Conservation (phyloP, 2,888 invertebrate species). For the Tanytarsus gracilentus region DNA sequence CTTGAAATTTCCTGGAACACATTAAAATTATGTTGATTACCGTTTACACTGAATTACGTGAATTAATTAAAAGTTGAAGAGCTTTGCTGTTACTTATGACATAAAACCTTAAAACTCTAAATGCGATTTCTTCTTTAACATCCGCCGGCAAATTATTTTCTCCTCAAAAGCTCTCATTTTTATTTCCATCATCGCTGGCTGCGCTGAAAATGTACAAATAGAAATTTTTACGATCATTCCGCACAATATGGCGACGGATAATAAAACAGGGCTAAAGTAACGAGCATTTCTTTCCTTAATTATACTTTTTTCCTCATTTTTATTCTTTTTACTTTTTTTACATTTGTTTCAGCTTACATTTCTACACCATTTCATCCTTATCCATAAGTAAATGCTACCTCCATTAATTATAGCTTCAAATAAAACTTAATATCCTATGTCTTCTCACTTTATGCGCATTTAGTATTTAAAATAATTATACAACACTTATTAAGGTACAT, state of each 20-base stretch:
- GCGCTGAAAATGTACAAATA: constrained; percentile 12
- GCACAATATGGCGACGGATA: constrained; percentile 13
- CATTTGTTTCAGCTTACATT: constrained; percentile 1
- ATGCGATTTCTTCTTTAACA: no score
- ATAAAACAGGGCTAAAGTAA: no score
- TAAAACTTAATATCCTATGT: constrained; percentile 17
- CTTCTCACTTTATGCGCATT: background rate
- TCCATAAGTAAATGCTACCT: constrained; percentile 10
- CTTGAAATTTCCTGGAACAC: no score
- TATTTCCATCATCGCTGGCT: no score
- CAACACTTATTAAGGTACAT: constrained; percentile 28
- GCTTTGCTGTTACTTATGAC: no score
- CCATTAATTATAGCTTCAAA: constrained; percentile 17
- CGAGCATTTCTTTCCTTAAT: constrained; percentile 23
- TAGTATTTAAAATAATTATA: constrained; percentile 18
- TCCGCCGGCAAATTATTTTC: no score
- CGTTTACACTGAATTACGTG: no score
- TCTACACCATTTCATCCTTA: constrained; percentile 2
- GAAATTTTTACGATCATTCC: no score
- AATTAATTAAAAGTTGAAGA: no score
- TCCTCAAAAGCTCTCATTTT: no score
- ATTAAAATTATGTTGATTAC: no score
- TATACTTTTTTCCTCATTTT: constrained; percentile 17
- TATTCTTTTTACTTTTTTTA: constrained; percentile 7
- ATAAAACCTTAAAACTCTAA: no score